Percentiles rank a stretch among this genome's conserved stretches.
phyloP scores from a whole-genome alignment of 1,140 invertebrate species.

The Bactericera cockerelli region DNA sequence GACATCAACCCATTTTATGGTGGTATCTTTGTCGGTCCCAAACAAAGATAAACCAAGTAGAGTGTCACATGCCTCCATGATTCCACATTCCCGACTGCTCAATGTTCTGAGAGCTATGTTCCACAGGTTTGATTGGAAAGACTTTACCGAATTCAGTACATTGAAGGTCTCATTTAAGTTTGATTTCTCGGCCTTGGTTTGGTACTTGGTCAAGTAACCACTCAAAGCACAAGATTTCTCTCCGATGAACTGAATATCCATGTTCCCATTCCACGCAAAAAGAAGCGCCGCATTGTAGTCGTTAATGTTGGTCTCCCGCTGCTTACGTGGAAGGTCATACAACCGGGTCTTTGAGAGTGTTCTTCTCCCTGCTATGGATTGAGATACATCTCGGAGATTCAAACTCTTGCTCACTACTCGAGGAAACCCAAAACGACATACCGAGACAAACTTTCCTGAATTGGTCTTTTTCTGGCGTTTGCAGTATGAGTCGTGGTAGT shows the following conservation, averaged over 20 bases:
- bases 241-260: constrained; percentile 22
- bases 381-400: constrained; percentile 19
- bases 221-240: constrained; percentile 19
- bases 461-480: constrained; percentile 20
- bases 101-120: constrained; percentile 20
- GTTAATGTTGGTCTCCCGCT: constrained; percentile 20
- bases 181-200: constrained; percentile 21
- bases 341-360: constrained; percentile 23
- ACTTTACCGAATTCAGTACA: constrained; percentile 19
- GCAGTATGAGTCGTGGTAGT: constrained; percentile 22
- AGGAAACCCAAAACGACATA: constrained; percentile 24
- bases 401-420: constrained; percentile 20
- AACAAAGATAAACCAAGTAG: constrained; percentile 19
- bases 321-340: constrained; percentile 24
- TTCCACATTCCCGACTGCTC: constrained; percentile 21
- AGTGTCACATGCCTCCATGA: constrained; percentile 20
- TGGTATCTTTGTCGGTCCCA: constrained; percentile 21
- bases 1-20: constrained; percentile 23
- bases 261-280: constrained; percentile 21
- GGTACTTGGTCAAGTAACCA: constrained; percentile 21
- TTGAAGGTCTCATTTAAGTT: constrained; percentile 16
- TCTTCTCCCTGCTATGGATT: constrained; percentile 21
- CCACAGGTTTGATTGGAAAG: constrained; percentile 16
- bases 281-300: constrained; percentile 21
- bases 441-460: constrained; percentile 17